phyloP scores from a whole-genome alignment of 2,113 vertebrate species.

The Colistium nudipinnis region DNA sequence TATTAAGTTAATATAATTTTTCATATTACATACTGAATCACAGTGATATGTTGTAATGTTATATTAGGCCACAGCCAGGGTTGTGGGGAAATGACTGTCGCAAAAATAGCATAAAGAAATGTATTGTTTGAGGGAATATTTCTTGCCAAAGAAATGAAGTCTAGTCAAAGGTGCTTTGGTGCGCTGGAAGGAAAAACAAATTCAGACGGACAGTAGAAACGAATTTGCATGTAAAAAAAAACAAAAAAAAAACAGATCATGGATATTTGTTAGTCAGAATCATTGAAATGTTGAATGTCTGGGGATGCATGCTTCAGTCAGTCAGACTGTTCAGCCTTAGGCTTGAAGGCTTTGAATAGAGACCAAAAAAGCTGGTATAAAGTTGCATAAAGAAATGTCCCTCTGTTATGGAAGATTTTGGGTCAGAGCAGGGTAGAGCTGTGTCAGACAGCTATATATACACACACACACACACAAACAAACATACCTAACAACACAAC shows the following conservation, averaged over 20 bases:
- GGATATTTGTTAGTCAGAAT: conserved; percentile 75
- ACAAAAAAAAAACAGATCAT: conserved; percentile 26
- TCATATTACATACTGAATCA: too few species aligned
- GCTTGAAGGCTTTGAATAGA: not conserved
- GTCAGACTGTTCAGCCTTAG: not conserved
- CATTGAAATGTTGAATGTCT: conserved; percentile 63
- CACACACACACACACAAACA: too few species aligned
- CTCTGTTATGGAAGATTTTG: not conserved
- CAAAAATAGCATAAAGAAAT: too few species aligned
- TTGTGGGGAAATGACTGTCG: not conserved
- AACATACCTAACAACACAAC: conserved; percentile 21
- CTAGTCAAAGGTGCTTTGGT: not conserved
- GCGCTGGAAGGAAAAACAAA: not conserved
- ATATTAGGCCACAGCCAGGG: too few species aligned
- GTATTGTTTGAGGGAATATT: too few species aligned
- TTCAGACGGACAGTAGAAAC: conserved; percentile 4
- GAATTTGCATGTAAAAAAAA: conserved; percentile 72
- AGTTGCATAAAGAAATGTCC: not conserved
- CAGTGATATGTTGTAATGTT: too few species aligned
- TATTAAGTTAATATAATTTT: too few species aligned
- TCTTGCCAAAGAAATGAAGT: too few species aligned
- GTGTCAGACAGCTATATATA: conserved; percentile 21
- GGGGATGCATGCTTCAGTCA: not conserved
- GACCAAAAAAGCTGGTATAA: not conserved
- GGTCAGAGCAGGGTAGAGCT: conserved; percentile 9